These are phyloP conservation scores for Drosophila lacicola DNA, from an alignment of 2,888 invertebrate genomes.

Conservation along the genomic window DNA sequence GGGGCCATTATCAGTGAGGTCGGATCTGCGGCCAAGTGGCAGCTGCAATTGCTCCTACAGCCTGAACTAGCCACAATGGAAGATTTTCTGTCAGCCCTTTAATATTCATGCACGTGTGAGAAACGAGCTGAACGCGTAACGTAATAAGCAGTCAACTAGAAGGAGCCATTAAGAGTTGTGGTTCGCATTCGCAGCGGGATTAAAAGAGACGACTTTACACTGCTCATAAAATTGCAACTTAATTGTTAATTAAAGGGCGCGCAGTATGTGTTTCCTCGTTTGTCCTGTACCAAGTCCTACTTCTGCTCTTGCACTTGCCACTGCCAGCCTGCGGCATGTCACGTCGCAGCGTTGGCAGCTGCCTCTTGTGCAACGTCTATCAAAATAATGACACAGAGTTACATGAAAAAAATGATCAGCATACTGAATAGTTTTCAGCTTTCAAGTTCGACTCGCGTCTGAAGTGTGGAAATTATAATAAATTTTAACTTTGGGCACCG, in stretches of 20 bases:
- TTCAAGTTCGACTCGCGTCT: conserved; percentile 26
- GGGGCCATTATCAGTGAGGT: conserved; percentile 40
- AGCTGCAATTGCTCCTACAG: conserved; percentile 46
- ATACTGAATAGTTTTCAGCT: conserved; percentile 28
- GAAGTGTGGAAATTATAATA: conserved; percentile 79
- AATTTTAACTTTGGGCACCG: conserved; percentile 66
- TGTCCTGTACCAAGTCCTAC: conserved; percentile 2
- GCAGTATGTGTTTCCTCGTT: background rate
- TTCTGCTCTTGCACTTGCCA: conserved; percentile 9
- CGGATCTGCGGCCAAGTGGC: conserved; percentile 53
- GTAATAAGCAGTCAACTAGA: conserved; percentile 63
- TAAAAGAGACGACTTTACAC: conserved; percentile 62
- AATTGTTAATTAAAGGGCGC: conserved; percentile 81
- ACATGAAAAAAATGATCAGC: conserved; percentile 51
- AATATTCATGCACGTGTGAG: conserved; percentile 64
- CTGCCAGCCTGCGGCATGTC: conserved; percentile 46
- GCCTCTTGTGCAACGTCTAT: conserved; percentile 62
- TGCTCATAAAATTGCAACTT: conserved; percentile 70
- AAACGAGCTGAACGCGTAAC: conserved; percentile 75
- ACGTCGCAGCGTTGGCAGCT: conserved; percentile 50
- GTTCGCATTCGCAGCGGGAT: conserved; percentile 42
- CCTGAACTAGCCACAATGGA: conserved; percentile 20
- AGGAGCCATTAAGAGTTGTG: conserved; percentile 17
- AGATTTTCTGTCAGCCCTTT: conserved; percentile 43
- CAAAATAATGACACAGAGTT: conserved; percentile 67